Base-by-base conservation (phyloP, 1,140 invertebrate genomes). In the Lordiphosa collinella region DNA sequence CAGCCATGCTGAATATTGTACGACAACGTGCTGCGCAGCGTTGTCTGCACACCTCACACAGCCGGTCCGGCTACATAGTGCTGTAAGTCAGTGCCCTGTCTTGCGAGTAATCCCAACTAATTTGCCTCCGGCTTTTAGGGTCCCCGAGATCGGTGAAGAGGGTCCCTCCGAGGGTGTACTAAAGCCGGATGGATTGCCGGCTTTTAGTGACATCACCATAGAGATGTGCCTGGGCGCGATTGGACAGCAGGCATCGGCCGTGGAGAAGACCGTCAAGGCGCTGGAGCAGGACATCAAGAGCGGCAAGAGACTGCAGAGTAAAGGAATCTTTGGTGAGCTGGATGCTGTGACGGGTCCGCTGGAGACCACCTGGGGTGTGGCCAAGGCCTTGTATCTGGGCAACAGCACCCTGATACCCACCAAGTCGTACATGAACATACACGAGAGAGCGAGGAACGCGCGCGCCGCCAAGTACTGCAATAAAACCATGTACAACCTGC, bases 111-210 rank as follows among this genome's bases (percentile, higher is more conserved):
- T 35, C 34, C 13, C 4, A 1, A 6, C 18, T 22, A 22, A 22
- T 22, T 22, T 5, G 5, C 6, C 12, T n/a, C 14, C 16, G 22
- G 7, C 25, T 31, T 56, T 6, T 7, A 98, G 96, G 64, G 92
- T 98, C 52, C 97, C 97, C 37, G 96, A 98, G 92, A 94, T 97
- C 41, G 96, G 96, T 4, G 93, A 95, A 85, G 95, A 97, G 79
- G 91, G 92, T 36, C 90, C 90, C 4, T 92, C 93, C 69, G 95
- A 95, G 90, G 91, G 93, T 13, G 86, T 97, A n/a, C 78, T 97
- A 1, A 92, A 93, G 60, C 91, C 92, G 32, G 91, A 93, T 88
- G 93, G 93, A 4, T 90, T 95, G 35, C 96, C 96, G 40, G 92
- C 95, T 75, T 97, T 96, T 84, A 94, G 92, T 76, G 91, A 92